phyloP scores from a whole-genome alignment of 2,888 invertebrate species.

The Elmis aenea region DNA sequence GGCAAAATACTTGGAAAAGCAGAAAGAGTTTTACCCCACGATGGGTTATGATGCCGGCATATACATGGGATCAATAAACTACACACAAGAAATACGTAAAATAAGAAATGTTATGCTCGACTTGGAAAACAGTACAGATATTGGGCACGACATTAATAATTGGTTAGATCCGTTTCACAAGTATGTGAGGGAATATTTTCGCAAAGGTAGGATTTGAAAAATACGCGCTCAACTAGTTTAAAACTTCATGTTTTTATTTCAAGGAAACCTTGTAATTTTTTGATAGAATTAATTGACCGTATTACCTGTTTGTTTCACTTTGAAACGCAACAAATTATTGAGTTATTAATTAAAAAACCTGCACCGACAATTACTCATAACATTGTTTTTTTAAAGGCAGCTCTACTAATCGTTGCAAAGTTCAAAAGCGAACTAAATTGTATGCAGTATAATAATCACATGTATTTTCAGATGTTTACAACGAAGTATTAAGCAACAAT shows the following conservation, averaged over 20 bases:
- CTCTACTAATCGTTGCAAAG: too few species aligned
- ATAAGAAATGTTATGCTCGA: conserved; percentile 53
- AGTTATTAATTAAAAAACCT: too few species aligned
- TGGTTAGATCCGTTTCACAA: conserved; percentile 64
- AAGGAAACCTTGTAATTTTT: too few species aligned
- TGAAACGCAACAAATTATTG: too few species aligned
- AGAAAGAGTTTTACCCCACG: conserved; percentile 60
- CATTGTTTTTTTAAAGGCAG: too few species aligned
- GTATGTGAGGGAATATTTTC: conserved; percentile 56
- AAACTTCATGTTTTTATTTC: too few species aligned
- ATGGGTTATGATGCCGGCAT: conserved; percentile 60
- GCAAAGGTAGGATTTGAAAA: too few species aligned
- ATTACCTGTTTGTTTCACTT: too few species aligned
- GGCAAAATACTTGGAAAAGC: conserved; percentile 54
- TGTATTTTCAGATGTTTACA: conserved; percentile 46
- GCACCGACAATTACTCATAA: too few species aligned
- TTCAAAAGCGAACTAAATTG: too few species aligned
- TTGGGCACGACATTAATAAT: conserved; percentile 52
- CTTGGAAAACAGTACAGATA: conserved; percentile 51
- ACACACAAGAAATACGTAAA: conserved; percentile 56
- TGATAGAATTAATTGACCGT: too few species aligned
- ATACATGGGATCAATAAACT: conserved; percentile 63
- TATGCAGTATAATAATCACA: not conserved
- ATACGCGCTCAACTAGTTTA: too few species aligned
- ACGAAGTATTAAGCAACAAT: conserved; percentile 46